Evolutionary conservation across 2,888 invertebrate genomes (phyloP).

Genomic region (Orthosia incerta): DNA sequence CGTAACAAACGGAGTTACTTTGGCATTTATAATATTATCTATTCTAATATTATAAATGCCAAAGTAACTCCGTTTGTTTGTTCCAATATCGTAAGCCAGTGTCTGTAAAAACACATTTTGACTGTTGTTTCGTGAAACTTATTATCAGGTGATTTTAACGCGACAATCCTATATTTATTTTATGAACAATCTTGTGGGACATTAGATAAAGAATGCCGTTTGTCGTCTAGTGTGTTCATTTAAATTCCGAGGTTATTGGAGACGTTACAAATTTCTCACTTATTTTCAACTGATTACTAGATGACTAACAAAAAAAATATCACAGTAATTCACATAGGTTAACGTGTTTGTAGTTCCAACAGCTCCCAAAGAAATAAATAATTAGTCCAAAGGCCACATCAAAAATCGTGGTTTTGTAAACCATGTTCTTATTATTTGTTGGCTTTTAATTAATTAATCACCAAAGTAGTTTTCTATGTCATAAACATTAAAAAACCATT

Average conservation of each 20-base stretch:
- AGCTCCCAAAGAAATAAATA: neutral
- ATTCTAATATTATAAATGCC: no score
- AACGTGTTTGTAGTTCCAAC: neutral
- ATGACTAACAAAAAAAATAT: neutral
- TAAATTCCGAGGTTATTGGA: slow-evolving; percentile 19
- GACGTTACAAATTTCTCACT: neutral
- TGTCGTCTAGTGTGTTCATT: slow-evolving; percentile 17
- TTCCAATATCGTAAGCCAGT: slow-evolving; percentile 2
- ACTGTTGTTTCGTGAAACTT: slow-evolving; percentile 2
- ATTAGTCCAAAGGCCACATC: no score
- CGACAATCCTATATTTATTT: slow-evolving; percentile 34
- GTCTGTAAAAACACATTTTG: neutral
- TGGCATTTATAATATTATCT: no score
- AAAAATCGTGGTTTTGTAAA: neutral
- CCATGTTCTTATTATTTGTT: neutral
- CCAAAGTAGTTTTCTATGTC: neutral
- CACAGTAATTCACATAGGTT: neutral
- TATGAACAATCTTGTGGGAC: slow-evolving; percentile 12
- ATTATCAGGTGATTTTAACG: slow-evolving; percentile 21
- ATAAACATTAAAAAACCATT: neutral
- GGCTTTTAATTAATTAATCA: neutral
- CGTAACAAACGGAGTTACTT: no score
- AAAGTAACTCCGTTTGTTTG: no score
- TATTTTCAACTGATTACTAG: neutral
- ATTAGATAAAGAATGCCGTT: slow-evolving; percentile 24